These are phyloP conservation scores for Amblyopsis hoosieri DNA, from an alignment of 2,797 vertebrate genomes.

Conservation along the genomic window DNA sequence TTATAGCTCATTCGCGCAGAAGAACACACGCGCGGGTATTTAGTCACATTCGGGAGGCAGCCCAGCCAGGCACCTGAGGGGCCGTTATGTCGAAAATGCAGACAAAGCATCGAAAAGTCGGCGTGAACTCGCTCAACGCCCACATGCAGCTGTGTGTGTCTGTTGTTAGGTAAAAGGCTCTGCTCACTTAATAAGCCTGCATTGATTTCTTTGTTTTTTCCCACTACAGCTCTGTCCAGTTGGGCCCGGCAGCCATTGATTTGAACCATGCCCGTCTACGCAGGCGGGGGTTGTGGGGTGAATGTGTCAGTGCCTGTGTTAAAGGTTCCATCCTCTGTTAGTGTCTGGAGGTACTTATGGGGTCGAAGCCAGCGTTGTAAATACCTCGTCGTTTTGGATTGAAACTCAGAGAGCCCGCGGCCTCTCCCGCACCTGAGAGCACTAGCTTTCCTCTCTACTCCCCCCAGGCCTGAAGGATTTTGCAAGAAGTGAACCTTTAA, in stretches of 20 bases:
- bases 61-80: no score
- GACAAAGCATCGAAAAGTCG: conserved; percentile 15
- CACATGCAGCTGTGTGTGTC: conserved; percentile 35
- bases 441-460: not conserved
- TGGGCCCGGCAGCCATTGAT: conserved; percentile 58
- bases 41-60: not conserved
- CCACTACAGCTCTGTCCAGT: conserved; percentile 51
- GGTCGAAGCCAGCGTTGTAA: no score
- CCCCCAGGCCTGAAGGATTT: no score
- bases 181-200: conserved; percentile 66
- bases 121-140: conserved; percentile 18
- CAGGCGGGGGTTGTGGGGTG: conserved; percentile 10
- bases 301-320: conserved; percentile 51
- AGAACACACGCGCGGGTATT: not conserved
- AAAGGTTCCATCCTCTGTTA: conserved; percentile 40
- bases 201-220: conserved; percentile 75
- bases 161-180: conserved; percentile 55
- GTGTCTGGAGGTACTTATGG: conserved; percentile 10
- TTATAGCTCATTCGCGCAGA: no score
- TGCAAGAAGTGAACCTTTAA: no score
- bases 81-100: conserved; percentile 11
- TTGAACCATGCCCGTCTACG: conserved; percentile 51
- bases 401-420: not conserved
- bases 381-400: no score
- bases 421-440: no score